Percentiles rank a stretch among this genome's conserved stretches.
Evolutionary conservation across 2,113 vertebrate genomes (phyloP).

Genomic region (Neofelis nebulosa): DNA sequence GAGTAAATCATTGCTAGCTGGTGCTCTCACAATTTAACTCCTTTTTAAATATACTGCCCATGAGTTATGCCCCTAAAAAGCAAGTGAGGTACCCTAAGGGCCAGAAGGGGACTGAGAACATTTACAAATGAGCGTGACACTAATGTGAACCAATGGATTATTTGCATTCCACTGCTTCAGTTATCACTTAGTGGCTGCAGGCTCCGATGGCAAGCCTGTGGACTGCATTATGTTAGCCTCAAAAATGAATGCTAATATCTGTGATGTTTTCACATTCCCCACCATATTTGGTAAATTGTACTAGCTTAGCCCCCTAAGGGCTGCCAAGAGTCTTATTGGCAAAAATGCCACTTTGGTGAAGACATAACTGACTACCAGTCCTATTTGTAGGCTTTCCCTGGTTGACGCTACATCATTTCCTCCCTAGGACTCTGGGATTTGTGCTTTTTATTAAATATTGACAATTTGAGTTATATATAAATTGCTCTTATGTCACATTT

Average conservation of each 20-base stretch:
- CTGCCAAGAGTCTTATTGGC: constrained; percentile 87
- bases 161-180: constrained; percentile 85
- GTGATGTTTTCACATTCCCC: constrained; percentile 86
- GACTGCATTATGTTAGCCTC: constrained; percentile 85
- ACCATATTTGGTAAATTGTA: constrained; percentile 87
- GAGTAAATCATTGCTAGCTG: constrained; percentile 76
- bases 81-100: constrained; percentile 74
- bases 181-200: constrained; percentile 85
- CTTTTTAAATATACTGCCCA: constrained; percentile 76
- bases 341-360: constrained; percentile 87
- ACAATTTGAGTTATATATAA: constrained; percentile 60
- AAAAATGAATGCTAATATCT: constrained; percentile 85
- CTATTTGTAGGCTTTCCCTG: constrained; percentile 74
- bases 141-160: constrained; percentile 84
- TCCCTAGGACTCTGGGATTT: constrained; percentile 58
- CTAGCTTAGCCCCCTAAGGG: constrained; percentile 70
- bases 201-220: constrained; percentile 82
- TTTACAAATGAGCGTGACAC: constrained; percentile 80
- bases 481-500: constrained; percentile 57
- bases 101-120: constrained; percentile 76
- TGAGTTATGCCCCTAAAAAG: constrained; percentile 77
- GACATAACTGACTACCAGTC: constrained; percentile 78
- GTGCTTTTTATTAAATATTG: constrained; percentile 64
- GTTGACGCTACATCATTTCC: constrained; percentile 72
- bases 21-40: constrained; percentile 71